phyloP scores from a whole-genome alignment of 2,888 invertebrate species.

The Conchocele bisecta region DNA sequence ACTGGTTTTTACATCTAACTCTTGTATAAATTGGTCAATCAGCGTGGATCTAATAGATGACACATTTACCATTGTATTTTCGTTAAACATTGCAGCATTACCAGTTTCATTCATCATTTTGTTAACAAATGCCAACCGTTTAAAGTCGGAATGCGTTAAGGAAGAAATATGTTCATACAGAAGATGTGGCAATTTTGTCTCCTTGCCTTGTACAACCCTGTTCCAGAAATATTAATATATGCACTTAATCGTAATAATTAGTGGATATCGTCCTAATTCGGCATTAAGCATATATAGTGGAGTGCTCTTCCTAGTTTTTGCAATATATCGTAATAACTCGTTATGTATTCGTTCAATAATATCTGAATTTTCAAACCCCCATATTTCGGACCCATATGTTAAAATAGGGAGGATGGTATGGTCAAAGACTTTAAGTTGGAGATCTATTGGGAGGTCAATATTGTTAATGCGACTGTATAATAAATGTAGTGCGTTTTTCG shows the following conservation, averaged over 20 bases:
- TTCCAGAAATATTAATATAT: too few species aligned
- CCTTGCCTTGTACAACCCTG: too few species aligned
- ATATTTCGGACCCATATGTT: conserved; percentile 28
- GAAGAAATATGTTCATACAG: too few species aligned
- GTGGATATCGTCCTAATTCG: conserved; percentile 23
- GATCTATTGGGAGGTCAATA: not conserved
- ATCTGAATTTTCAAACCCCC: conserved; percentile 28
- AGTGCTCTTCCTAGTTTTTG: conserved; percentile 6
- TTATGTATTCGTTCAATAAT: conserved; percentile 13
- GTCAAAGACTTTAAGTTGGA: conserved; percentile 21
- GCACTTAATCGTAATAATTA: conserved; percentile 23
- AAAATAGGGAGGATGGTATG: conserved; percentile 24
- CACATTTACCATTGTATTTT: too few species aligned
- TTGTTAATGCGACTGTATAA: conserved; percentile 6
- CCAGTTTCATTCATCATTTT: too few species aligned
- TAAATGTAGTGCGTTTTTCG: conserved; percentile 12
- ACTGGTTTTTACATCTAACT: too few species aligned
- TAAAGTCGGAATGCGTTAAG: too few species aligned
- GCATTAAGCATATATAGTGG: conserved; percentile 17
- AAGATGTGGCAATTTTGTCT: too few species aligned
- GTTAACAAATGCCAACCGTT: too few species aligned
- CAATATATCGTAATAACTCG: conserved; percentile 14
- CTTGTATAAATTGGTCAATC: too few species aligned
- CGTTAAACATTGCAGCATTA: too few species aligned
- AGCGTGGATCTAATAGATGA: too few species aligned